These are phyloP conservation scores for Hippoglossus hippoglossus DNA, from an alignment of 2,797 vertebrate genomes.

Conservation along the genomic window DNA sequence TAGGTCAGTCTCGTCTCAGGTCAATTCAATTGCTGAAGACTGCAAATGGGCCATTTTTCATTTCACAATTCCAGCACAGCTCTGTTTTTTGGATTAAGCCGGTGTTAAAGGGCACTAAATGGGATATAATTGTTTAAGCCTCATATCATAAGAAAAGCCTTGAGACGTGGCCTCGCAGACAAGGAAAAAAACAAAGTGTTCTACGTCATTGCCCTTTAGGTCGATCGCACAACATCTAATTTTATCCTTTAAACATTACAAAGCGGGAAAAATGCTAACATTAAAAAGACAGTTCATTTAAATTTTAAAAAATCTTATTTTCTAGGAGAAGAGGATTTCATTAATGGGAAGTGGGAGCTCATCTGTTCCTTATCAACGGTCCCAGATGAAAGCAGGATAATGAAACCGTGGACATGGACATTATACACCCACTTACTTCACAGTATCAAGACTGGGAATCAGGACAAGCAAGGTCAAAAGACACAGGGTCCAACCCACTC, in stretches of 20 bases:
- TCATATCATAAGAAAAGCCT: conserved; percentile 25
- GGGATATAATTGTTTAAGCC: conserved; percentile 44
- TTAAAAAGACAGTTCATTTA: neutral
- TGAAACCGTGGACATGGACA: conserved; percentile 27
- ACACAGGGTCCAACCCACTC: conserved; percentile 28
- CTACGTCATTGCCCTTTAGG: conserved; percentile 34
- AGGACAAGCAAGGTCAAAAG: conserved; percentile 55
- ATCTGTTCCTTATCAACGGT: neutral
- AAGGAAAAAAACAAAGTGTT: conserved; percentile 31
- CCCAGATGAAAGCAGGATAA: conserved; percentile 33
- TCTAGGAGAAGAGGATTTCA: neutral
- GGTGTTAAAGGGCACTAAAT: conserved; percentile 44
- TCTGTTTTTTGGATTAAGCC: conserved; percentile 46
- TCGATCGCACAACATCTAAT: conserved; percentile 11
- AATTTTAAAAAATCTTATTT: neutral
- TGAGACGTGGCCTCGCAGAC: conserved; percentile 37
- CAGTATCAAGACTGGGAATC: conserved; percentile 41
- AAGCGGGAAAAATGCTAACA: too few relatives aligned
- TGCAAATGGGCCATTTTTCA: conserved; percentile 59
- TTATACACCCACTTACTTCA: conserved; percentile 39
- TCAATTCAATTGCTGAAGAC: conserved; percentile 54
- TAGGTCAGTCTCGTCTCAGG: conserved; percentile 48
- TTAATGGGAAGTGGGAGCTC: neutral
- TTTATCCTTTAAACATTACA: conserved; percentile 5
- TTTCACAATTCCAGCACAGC: conserved; percentile 41